Evolutionary conservation across 2,888 invertebrate genomes (phyloP).

Genomic region (Drosophila formosana): DNA sequence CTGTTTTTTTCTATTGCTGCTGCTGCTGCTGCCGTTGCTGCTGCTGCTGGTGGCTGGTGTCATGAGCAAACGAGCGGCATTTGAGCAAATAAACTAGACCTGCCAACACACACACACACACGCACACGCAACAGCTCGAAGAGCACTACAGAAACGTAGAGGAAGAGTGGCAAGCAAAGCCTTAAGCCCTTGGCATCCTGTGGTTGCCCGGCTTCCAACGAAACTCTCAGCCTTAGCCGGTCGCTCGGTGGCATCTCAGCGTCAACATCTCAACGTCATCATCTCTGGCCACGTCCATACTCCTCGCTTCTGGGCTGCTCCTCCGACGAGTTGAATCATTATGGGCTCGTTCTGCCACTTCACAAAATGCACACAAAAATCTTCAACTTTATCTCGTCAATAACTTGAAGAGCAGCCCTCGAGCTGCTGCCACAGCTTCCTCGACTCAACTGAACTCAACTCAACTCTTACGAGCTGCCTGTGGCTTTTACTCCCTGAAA

Average conservation of each 20-base stretch:
- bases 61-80: slow-evolving; percentile 78
- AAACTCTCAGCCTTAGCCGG: slow-evolving; percentile 43
- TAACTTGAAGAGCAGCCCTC: slow-evolving; percentile 70
- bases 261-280: slow-evolving; percentile 59
- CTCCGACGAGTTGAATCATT: slow-evolving; percentile 61
- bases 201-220: slow-evolving; percentile 46
- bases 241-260: slow-evolving; percentile 29
- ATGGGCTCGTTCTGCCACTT: slow-evolving; percentile 73
- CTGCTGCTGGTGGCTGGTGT: slow-evolving; percentile 68
- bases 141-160: slow-evolving; percentile 4
- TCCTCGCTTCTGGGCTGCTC: neutral
- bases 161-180: slow-evolving; percentile 29
- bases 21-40: slow-evolving; percentile 44
- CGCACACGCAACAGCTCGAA: slow-evolving; percentile 25
- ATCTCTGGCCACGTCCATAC: slow-evolving; percentile 29
- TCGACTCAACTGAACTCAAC: neutral
- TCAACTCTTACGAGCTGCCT: slow-evolving; percentile 29
- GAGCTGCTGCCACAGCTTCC: slow-evolving; percentile 21
- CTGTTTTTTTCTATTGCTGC: slow-evolving; percentile 16
- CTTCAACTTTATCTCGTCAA: slow-evolving; percentile 81
- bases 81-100: slow-evolving; percentile 76
- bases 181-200: slow-evolving; percentile 58
- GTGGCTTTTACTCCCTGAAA: slow-evolving; percentile 32
- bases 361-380: slow-evolving; percentile 80
- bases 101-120: slow-evolving; percentile 40